A percentile compares a stretch with the other conserved stretches of the same genome.
These are phyloP conservation scores for Labrus mixtus DNA, from an alignment of 2,113 vertebrate species.

Conservation along the genomic window DNA sequence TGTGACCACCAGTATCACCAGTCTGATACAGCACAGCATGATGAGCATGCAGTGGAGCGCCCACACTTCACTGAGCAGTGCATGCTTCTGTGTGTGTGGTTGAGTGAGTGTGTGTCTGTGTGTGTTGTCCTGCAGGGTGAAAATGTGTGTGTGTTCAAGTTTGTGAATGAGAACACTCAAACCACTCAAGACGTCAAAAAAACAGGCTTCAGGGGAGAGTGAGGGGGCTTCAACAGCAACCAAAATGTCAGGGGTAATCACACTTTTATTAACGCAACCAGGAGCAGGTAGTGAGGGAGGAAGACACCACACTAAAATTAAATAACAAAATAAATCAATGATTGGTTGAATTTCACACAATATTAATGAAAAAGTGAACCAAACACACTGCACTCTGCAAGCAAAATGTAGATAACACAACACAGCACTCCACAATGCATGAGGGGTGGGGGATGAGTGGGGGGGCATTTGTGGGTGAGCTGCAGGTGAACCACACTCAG, in stretches of 20 bases:
- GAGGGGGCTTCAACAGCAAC: background rate
- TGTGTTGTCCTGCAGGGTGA: too few species aligned
- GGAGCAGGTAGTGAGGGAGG: background rate
- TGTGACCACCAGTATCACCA: background rate
- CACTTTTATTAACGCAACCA: background rate
- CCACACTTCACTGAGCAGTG: slow-evolving; percentile 12
- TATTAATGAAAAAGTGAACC: slow-evolving; percentile 9
- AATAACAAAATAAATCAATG: background rate
- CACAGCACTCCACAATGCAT: slow-evolving; percentile 32
- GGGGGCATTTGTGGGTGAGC: slow-evolving; percentile 20
- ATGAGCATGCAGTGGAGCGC: slow-evolving; percentile 44
- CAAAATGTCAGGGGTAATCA: slow-evolving; percentile 1
- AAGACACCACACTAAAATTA: background rate
- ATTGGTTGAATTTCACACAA: background rate
- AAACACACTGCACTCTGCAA: slow-evolving; percentile 38
- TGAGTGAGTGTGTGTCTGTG: background rate
- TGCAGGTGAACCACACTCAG: slow-evolving; percentile 50
- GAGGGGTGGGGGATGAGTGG: background rate
- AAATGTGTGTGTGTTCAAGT: background rate
- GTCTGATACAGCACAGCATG: slow-evolving; percentile 23
- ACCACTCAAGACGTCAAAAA: background rate
- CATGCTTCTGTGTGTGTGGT: slow-evolving; percentile 28
- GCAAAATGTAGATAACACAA: slow-evolving; percentile 38
- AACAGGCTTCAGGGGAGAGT: slow-evolving; percentile 4
- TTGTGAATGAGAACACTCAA: slow-evolving; percentile 15